Percentiles rank a stretch among this genome's conserved stretches.
Evolutionary conservation across 1,140 invertebrate genomes (phyloP).

Genomic region (Acromyrmex charruanus): DNA sequence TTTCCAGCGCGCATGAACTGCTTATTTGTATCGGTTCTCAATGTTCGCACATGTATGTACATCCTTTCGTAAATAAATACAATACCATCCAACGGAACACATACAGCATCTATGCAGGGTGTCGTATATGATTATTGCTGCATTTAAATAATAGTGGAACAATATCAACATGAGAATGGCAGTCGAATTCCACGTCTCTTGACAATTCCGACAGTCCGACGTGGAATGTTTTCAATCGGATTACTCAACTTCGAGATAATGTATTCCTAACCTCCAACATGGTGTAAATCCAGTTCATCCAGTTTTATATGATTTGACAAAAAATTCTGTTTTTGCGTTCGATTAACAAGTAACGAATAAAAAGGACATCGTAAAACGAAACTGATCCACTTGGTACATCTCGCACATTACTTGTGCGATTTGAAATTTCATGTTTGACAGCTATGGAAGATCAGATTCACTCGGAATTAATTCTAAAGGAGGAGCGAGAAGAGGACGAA

Average conservation of each 20-base stretch:
- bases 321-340: neutral
- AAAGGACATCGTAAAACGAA: neutral
- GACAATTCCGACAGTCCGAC: no score
- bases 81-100: neutral
- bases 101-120: neutral
- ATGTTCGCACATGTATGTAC: no score
- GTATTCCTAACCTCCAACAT: conserved; percentile 17
- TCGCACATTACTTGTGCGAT: neutral
- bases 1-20: neutral
- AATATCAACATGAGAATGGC: neutral
- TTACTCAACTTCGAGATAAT: neutral
- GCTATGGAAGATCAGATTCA: conserved; percentile 71
- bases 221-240: no score
- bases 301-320: neutral
- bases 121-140: neutral
- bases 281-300: no score
- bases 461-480: conserved; percentile 75
- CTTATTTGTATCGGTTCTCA: neutral
- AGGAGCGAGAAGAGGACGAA: conserved; percentile 73
- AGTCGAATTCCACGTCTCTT: neutral
- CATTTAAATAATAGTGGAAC: neutral
- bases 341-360: neutral
- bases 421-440: conserved; percentile 9
- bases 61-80: no score
- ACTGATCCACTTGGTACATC: neutral